phyloP scores from a whole-genome alignment of 1,140 invertebrate species.

The Drosophila seguyi region DNA sequence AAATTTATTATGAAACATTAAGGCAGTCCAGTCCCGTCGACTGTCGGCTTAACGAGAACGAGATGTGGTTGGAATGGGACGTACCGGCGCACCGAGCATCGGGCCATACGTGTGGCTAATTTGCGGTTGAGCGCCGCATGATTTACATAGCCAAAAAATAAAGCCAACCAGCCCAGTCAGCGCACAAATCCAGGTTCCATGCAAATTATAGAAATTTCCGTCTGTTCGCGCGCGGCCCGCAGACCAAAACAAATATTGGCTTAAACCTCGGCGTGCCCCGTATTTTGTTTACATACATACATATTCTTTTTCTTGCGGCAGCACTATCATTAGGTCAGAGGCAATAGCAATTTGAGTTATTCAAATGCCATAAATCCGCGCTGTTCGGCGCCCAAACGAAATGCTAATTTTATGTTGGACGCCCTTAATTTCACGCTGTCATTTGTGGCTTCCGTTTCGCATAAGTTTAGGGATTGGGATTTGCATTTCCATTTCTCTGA shows the following conservation, averaged over 20 bases:
- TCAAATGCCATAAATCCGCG: slow-evolving; percentile 74
- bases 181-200: slow-evolving; percentile 37
- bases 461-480: slow-evolving; percentile 39
- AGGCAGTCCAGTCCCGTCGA: slow-evolving; percentile 28
- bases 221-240: background rate
- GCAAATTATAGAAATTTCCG: slow-evolving; percentile 83
- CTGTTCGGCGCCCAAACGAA: slow-evolving; percentile 8
- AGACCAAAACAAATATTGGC: slow-evolving; percentile 71
- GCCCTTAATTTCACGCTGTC: slow-evolving; percentile 77
- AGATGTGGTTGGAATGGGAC: background rate
- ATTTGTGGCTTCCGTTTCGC: slow-evolving; percentile 77
- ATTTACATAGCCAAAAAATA: slow-evolving; percentile 73
- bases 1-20: slow-evolving; percentile 78
- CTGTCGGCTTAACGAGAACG: slow-evolving; percentile 68
- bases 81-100: background rate
- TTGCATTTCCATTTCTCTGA: slow-evolving; percentile 8
- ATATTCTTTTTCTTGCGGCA: too few relatives aligned
- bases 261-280: slow-evolving; percentile 7
- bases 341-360: slow-evolving; percentile 42
- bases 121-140: slow-evolving; percentile 70
- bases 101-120: slow-evolving; percentile 74
- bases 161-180: slow-evolving; percentile 4
- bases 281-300: too few relatives aligned
- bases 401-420: slow-evolving; percentile 71
- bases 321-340: slow-evolving; percentile 67